phyloP scores from a whole-genome alignment of 2,113 vertebrate species.

The Columbina picui region DNA sequence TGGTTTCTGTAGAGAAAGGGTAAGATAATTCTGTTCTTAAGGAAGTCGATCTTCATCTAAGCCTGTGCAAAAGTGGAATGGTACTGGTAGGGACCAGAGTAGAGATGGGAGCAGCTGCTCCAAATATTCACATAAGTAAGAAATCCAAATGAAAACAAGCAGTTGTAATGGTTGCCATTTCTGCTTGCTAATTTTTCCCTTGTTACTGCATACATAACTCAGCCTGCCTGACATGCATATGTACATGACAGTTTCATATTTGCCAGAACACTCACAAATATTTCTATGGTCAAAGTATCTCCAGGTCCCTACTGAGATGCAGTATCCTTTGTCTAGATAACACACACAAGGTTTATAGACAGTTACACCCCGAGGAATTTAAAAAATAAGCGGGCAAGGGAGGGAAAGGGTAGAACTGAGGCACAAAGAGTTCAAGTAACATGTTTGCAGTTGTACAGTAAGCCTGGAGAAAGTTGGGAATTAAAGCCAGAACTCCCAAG shows the following conservation, averaged over 20 bases:
- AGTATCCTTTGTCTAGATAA: neutral
- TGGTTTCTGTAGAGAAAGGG: neutral
- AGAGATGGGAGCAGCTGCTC: neutral
- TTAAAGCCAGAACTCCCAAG: slow-evolving; percentile 36
- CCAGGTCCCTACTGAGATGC: neutral
- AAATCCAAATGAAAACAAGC: neutral
- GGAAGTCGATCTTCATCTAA: neutral
- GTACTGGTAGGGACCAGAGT: neutral
- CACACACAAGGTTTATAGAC: neutral
- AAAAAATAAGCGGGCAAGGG: neutral
- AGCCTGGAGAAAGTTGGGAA: neutral
- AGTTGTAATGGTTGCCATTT: neutral
- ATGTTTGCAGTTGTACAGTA: neutral
- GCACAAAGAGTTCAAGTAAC: slow-evolving; percentile 5
- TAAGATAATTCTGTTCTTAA: neutral
- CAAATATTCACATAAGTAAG: neutral
- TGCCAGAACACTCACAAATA: slow-evolving; percentile 26
- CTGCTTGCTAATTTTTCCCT: slow-evolving; percentile 23
- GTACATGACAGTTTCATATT: neutral
- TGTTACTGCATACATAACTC: neutral
- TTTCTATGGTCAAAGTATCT: neutral
- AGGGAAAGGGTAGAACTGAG: slow-evolving; percentile 17
- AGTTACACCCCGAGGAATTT: neutral
- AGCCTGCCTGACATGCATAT: neutral
- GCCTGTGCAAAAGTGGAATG: neutral